Base-by-base conservation (phyloP, 2,797 vertebrate genomes). In the Semaprochilodus insignis region DNA sequence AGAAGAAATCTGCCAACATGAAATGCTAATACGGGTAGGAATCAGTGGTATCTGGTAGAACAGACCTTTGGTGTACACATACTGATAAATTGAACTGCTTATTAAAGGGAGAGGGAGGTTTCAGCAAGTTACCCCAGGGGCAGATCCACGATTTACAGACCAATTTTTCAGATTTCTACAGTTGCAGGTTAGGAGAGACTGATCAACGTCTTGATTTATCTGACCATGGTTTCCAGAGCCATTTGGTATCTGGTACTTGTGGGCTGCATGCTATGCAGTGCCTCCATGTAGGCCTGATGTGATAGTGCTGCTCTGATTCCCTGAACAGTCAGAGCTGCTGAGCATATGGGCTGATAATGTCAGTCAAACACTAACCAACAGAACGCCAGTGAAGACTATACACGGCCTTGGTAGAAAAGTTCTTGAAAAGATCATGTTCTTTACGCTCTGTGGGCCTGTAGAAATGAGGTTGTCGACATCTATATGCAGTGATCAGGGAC, bases 261-360 rank as follows among this genome's bases (percentile, higher is more conserved):
- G 51, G 27, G 27, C 40, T 31, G 15, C 51, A 31, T 73, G 48
- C 40, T 52, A n/a, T 15, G 44, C n/a, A 16, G 48, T 44, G 60
- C 23, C 19, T 13, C 36, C 44, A 16, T 69, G 34, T 13, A 48
- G 40, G 69, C 69, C 23, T 13, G 71, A 55, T 54, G 70, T 34
- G 71, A 73, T 54, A 73, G 71, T 73, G 48, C 71, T 55, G 48
- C 71, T 73, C 71, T 55, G 71, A 73, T 54, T 73, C 71, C 48
- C 71, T 2, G 10, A 54, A 23, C 70, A 52, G 70, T 52, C 70
- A 27, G 70, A 52, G 71, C 48, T 73, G 48, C 71, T 27, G 51
- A 73, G 70, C 71, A 55, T 73, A 19, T 31, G 25, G 71, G 23
- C 51, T 8, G 48, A 73, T 55, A 73, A 54, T 31, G 51, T 73